These are phyloP conservation scores for Phyllotreta cruciferae DNA, from an alignment of 2,888 invertebrate species.

Conservation along the genomic window DNA sequence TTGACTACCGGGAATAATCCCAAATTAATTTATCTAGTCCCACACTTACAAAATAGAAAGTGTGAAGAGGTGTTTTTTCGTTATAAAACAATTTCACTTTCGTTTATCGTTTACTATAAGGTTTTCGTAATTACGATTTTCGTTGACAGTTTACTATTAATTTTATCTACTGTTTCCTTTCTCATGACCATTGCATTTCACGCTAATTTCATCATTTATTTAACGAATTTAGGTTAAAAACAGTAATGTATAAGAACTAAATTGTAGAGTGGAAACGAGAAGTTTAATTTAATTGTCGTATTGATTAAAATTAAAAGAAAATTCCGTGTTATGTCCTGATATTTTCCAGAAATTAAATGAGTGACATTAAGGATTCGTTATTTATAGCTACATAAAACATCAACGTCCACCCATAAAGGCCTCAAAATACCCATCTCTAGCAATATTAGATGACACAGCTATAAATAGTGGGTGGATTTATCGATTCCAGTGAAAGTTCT, in stretches of 20 bases:
- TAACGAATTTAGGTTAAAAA: background rate
- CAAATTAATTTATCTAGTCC: constrained; percentile 6
- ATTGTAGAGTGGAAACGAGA: background rate
- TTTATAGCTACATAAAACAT: background rate
- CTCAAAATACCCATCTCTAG: background rate
- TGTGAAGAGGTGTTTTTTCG: constrained; percentile 9
- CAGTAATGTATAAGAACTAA: background rate
- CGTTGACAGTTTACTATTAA: constrained; percentile 5
- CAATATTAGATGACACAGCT: background rate
- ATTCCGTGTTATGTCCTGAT: no score
- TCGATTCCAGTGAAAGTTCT: constrained; percentile 2
- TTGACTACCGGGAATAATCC: constrained; percentile 16
- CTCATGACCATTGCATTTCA: constrained; percentile 12
- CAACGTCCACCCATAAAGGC: background rate
- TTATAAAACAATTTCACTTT: constrained; percentile 8
- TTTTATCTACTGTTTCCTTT: background rate
- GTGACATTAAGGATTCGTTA: background rate
- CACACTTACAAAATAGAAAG: constrained; percentile 14
- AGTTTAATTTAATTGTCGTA: background rate
- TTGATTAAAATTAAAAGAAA: background rate
- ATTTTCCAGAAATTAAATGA: background rate
- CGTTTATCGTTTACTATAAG: constrained; percentile 2
- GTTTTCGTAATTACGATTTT: constrained; percentile 8
- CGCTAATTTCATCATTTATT: background rate
- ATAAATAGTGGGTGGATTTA: constrained; percentile 1